Base-by-base conservation (phyloP, 1,140 invertebrate genomes). In the Lycorma delicatula region DNA sequence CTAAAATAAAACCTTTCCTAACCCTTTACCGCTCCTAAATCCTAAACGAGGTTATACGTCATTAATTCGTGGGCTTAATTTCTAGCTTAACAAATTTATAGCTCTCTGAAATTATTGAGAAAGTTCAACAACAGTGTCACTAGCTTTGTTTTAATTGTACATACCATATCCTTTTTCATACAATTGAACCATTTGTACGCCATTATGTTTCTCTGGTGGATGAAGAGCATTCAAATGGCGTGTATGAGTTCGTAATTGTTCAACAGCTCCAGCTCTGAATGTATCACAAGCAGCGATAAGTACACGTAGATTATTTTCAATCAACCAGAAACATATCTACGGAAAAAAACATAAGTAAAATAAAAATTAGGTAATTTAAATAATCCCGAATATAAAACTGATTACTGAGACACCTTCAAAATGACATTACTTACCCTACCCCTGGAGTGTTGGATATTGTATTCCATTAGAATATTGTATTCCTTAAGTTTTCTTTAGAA, bases 251-350 rank as follows among this genome's bases (percentile, higher is more conserved):
- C 95, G 81, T 49, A 99, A 75, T 72, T 99, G 97, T 74, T 99
- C 97, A 2, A 99, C 97, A 53, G 97, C 97, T 41, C 97, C 97
- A 26, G 97, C 96, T 65, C 97, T 81, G 77, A 99, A 99, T 38
- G 97, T 99, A 76, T 99, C 97, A 72, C 97, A 99, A 31, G 97
- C 97, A 13, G 97, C 97, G 59, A 99, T 98, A 64, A 99, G 72
- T 13, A 99, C 97, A 38, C 89, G 83, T 65, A 97, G 84, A 65
- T 93, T 88, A 73, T 99, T 99, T 76, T 99, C 96, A 63, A 98
- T 94, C 49, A 99, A 75, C 97, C 97, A 99, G 72, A 99, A 99
- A 68, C 93, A 94, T 55, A 99, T 97, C 82, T 82, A 9, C 16
- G 5, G 16, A 46, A 16, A 52, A 47, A 48, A 27, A 28, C 4